A percentile compares a stretch with the other conserved stretches of the same genome.
Conservation (phyloP, 2,113 vertebrate genomes). For the Thryonomys swinderianus region DNA sequence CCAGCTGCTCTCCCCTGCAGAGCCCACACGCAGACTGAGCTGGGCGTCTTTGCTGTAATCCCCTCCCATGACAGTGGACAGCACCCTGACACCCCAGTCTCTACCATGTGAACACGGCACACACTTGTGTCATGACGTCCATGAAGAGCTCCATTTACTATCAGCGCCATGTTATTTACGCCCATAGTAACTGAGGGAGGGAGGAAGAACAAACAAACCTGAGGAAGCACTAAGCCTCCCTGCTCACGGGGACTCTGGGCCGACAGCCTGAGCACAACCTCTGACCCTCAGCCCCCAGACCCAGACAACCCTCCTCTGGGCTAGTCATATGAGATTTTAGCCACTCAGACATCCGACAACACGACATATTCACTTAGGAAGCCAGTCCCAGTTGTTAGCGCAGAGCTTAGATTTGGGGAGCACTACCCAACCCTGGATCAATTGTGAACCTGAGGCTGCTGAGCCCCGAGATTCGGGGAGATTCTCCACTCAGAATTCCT, state of each 20-base stretch:
- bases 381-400: neutral
- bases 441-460: neutral
- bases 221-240: no score
- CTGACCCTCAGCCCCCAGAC: no score
- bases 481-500: neutral
- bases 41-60: neutral
- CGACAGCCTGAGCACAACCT: no score
- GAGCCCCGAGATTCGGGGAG: neutral
- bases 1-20: neutral
- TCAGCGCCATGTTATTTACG: no score
- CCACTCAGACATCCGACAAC: neutral
- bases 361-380: neutral
- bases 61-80: neutral
- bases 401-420: no score
- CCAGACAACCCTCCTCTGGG: neutral
- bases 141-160: neutral
- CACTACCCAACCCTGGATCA: neutral
- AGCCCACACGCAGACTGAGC: neutral
- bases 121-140: neutral
- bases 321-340: neutral
- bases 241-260: neutral
- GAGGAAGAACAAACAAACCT: neutral
- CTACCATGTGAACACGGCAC: neutral
- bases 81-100: no score
- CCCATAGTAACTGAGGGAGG: neutral